These are phyloP conservation scores for Noctua pronuba DNA, from an alignment of 2,888 invertebrate genomes.

Conservation along the genomic window DNA sequence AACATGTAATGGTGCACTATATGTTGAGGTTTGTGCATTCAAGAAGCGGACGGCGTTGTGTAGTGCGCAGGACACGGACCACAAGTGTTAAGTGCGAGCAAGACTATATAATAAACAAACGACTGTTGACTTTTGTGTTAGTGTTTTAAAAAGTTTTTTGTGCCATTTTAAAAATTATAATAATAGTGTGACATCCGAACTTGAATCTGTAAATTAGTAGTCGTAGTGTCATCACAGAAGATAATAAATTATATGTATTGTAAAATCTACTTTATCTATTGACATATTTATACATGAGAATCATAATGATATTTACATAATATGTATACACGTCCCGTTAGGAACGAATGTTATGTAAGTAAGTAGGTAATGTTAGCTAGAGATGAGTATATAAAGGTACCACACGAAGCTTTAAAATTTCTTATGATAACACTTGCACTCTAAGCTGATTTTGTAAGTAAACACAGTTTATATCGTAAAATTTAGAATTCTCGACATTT, in stretches of 20 bases:
- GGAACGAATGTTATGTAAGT: slow-evolving; percentile 90
- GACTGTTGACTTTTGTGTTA: slow-evolving; percentile 90
- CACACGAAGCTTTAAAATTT: slow-evolving; percentile 91
- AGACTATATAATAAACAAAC: slow-evolving; percentile 77
- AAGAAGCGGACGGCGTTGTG: slow-evolving; percentile 67
- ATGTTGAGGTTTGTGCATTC: slow-evolving; percentile 70
- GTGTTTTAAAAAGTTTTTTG: slow-evolving; percentile 90
- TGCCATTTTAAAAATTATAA: slow-evolving; percentile 89
- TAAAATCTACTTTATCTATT: slow-evolving; percentile 88
- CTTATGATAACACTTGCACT: slow-evolving; percentile 90
- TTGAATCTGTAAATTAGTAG: slow-evolving; percentile 89
- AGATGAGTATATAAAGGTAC: slow-evolving; percentile 87
- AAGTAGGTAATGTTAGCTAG: slow-evolving; percentile 89
- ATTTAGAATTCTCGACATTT: slow-evolving; percentile 69
- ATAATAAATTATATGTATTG: slow-evolving; percentile 89
- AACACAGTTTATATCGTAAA: slow-evolving; percentile 78
- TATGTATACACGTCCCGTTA: slow-evolving; percentile 91
- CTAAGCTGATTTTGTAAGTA: slow-evolving; percentile 86
- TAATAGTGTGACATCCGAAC: slow-evolving; percentile 90
- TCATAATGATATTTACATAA: slow-evolving; percentile 89
- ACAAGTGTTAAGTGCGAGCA: slow-evolving; percentile 79
- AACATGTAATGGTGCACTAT: slow-evolving; percentile 67
- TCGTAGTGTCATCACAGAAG: slow-evolving; percentile 88
- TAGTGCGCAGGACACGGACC: slow-evolving; percentile 72
- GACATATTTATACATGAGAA: slow-evolving; percentile 89